phyloP scores from a whole-genome alignment of 2,797 vertebrate species.

The Pygocentrus nattereri region DNA sequence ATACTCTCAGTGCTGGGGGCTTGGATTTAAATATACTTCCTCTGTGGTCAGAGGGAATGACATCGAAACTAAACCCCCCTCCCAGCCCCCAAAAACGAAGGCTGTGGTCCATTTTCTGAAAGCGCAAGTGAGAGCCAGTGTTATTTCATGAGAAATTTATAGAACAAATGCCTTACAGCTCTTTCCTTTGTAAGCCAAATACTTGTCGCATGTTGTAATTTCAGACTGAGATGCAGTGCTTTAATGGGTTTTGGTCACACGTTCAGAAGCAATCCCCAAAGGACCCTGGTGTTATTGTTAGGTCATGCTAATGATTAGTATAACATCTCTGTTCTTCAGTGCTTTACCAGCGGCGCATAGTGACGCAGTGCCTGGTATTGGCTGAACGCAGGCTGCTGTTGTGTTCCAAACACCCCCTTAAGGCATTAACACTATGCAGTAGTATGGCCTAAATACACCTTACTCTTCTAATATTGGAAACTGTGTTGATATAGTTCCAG shows the following conservation, averaged over 20 bases:
- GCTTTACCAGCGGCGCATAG: neutral
- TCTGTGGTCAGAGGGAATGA: neutral
- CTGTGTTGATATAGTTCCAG: neutral
- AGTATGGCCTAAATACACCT: neutral
- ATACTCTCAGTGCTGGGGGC: neutral
- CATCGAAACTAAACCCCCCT: neutral
- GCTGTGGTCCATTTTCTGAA: neutral
- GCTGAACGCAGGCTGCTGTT: neutral
- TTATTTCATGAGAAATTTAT: slow-evolving; percentile 33
- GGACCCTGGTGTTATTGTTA: neutral
- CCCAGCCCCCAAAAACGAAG: neutral
- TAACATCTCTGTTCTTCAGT: neutral
- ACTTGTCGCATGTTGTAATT: slow-evolving; percentile 53
- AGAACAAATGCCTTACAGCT: slow-evolving; percentile 45
- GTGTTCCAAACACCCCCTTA: neutral
- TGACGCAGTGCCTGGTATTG: neutral
- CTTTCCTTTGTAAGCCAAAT: slow-evolving; percentile 56
- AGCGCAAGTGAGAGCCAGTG: neutral
- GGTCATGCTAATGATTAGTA: slow-evolving; percentile 1
- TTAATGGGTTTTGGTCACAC: slow-evolving; percentile 31
- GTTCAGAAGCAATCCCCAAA: neutral
- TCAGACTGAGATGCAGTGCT: slow-evolving; percentile 44
- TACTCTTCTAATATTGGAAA: slow-evolving; percentile 16
- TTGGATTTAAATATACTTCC: slow-evolving; percentile 5
- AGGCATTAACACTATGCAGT: neutral